Percentiles rank a stretch among this genome's conserved stretches.
Evolutionary conservation across 2,797 vertebrate genomes (phyloP).

Genomic region (Pangasius sanitwongsei): DNA sequence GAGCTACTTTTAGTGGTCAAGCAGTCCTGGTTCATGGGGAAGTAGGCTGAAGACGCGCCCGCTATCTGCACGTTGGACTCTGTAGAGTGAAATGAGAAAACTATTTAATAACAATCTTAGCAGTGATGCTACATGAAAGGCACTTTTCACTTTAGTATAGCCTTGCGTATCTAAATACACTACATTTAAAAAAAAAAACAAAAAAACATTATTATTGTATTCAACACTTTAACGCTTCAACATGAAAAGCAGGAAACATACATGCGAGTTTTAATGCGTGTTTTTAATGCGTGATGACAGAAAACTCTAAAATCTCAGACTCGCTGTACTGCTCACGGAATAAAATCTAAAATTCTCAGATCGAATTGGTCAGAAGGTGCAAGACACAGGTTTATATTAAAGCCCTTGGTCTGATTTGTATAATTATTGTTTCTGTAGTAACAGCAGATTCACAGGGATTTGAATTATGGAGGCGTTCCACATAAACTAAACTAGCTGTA

Average conservation of each 20-base stretch:
- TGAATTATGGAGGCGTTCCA: not conserved
- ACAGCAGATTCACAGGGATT: not conserved
- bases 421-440: not conserved
- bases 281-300: not conserved
- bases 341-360: not conserved
- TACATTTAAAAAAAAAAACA: too few relatives aligned
- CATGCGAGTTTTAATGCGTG: not conserved
- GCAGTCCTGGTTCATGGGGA: slow-evolving; percentile 69
- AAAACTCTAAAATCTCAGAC: not conserved
- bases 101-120: not conserved
- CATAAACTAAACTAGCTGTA: not conserved
- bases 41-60: slow-evolving; percentile 71
- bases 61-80: slow-evolving; percentile 44
- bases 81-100: slow-evolving; percentile 16
- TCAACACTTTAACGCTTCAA: too few relatives aligned
- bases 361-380: not conserved
- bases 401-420: not conserved
- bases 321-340: not conserved
- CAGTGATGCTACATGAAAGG: not conserved
- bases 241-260: too few relatives aligned
- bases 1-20: slow-evolving; percentile 55
- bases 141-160: not conserved
- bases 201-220: too few relatives aligned
- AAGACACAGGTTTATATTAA: not conserved
- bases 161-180: not conserved